Percentiles rank a stretch among this genome's conserved stretches.
Conservation (phyloP, 2,113 vertebrate genomes). For the Rhombomys opimus region DNA sequence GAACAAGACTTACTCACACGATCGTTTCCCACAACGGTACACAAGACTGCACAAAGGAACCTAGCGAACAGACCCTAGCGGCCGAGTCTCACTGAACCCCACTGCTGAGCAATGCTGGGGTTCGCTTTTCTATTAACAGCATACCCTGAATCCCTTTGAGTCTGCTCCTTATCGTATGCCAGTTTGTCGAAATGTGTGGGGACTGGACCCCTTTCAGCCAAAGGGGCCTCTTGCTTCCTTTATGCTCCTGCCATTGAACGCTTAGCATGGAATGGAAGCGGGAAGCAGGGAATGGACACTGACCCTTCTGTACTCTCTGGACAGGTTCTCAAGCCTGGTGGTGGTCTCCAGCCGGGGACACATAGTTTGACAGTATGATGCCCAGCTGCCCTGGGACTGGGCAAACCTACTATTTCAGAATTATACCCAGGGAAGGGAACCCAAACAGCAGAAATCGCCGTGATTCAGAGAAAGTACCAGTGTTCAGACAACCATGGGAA, state of each 20-base stretch:
- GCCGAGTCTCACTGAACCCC: rapidly evolving
- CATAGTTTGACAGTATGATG: neutral
- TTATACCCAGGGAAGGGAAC: neutral
- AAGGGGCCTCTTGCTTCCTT: too few species aligned
- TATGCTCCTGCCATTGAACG: too few species aligned
- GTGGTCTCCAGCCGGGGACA: neutral
- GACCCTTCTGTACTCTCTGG: neutral
- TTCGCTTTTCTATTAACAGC: neutral
- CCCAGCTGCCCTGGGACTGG: neutral
- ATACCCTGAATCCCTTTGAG: neutral
- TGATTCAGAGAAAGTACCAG: neutral
- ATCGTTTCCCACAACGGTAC: conserved; percentile 68
- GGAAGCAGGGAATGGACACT: neutral
- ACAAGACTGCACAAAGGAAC: conserved; percentile 57
- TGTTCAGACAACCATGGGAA: neutral
- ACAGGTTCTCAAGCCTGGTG: neutral
- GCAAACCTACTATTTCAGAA: neutral
- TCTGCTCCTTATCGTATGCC: neutral
- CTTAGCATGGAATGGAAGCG: rapidly evolving
- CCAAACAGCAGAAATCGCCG: neutral
- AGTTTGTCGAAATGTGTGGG: neutral
- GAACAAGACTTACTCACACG: conserved; percentile 80
- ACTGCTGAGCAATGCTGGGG: neutral
- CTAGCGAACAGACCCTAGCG: neutral
- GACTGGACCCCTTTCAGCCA: neutral